Percentiles rank a stretch among this genome's conserved stretches.
These are phyloP conservation scores for Mustelus asterias DNA, from an alignment of 2,113 vertebrate species.

Conservation along the genomic window DNA sequence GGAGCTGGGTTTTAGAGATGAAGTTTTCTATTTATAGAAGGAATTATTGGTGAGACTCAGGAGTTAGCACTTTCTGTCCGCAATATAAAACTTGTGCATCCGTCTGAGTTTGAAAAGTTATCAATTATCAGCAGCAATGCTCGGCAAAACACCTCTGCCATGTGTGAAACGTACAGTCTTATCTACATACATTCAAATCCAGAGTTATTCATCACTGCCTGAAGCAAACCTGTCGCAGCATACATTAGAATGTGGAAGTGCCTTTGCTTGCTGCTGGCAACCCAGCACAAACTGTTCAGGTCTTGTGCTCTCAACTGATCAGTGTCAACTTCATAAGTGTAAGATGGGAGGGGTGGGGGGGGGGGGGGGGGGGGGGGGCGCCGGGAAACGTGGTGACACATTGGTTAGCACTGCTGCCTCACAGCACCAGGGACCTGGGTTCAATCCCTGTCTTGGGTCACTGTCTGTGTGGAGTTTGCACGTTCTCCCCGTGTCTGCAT, in stretches of 20 bases:
- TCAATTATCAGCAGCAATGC: neutral
- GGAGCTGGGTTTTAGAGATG: neutral
- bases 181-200: slow-evolving; percentile 2
- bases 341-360: neutral
- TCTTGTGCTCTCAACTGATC: neutral
- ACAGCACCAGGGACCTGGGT: too few species aligned
- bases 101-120: neutral
- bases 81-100: neutral
- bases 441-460: too few species aligned
- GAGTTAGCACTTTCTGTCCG: neutral
- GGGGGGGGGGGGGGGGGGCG: too few species aligned
- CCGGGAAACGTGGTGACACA: too few species aligned
- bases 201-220: neutral
- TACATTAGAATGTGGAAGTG: neutral
- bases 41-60: neutral
- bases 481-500: too few species aligned
- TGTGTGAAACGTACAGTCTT: neutral
- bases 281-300: neutral
- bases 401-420: too few species aligned
- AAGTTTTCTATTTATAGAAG: neutral
- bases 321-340: neutral
- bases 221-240: neutral
- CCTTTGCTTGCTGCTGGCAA: neutral
- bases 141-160: neutral
- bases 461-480: too few species aligned